A percentile compares a stretch with the other conserved stretches of the same genome.
phyloP scores from a whole-genome alignment of 2,113 vertebrate genomes.

The Condylura cristata region DNA sequence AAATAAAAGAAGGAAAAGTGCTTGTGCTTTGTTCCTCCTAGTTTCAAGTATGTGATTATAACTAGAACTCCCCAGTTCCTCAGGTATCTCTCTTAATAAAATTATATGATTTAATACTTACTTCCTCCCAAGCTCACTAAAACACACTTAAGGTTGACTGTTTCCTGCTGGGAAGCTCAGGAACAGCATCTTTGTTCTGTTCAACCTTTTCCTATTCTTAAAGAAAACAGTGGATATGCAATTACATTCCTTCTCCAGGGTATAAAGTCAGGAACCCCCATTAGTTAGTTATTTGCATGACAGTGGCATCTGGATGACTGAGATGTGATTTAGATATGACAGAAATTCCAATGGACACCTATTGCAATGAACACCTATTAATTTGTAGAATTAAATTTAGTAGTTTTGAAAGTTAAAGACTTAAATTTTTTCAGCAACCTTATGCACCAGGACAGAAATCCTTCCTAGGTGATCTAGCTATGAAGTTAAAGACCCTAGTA shows the following conservation, averaged over 20 bases:
- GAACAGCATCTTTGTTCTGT: not conserved
- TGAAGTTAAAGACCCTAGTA: conserved; percentile 50
- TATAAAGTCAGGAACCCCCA: not conserved
- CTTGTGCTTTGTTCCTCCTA: not conserved
- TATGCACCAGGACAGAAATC: not conserved
- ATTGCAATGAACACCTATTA: conserved; percentile 58
- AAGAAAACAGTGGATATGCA: not conserved
- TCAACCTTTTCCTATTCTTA: not conserved
- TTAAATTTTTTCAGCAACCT: conserved; percentile 61
- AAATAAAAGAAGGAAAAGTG: not conserved
- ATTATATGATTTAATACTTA: conserved; percentile 32
- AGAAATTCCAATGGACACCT: conserved; percentile 47
- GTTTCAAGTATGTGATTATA: not conserved
- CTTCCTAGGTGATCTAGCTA: conserved; percentile 58
- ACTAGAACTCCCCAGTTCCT: not conserved
- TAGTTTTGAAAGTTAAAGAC: conserved; percentile 65
- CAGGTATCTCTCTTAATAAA: conserved; percentile 31
- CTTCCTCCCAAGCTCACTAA: conserved; percentile 4
- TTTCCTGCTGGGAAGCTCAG: conserved; percentile 18
- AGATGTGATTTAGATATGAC: conserved; percentile 34
- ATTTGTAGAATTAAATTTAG: conserved; percentile 58
- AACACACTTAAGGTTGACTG: not conserved
- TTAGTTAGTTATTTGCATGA: not conserved
- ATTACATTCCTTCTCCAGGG: not conserved
- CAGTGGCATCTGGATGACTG: not conserved